Evolutionary conservation across 2,113 vertebrate genomes (phyloP).

Genomic region (Rana temporaria): DNA sequence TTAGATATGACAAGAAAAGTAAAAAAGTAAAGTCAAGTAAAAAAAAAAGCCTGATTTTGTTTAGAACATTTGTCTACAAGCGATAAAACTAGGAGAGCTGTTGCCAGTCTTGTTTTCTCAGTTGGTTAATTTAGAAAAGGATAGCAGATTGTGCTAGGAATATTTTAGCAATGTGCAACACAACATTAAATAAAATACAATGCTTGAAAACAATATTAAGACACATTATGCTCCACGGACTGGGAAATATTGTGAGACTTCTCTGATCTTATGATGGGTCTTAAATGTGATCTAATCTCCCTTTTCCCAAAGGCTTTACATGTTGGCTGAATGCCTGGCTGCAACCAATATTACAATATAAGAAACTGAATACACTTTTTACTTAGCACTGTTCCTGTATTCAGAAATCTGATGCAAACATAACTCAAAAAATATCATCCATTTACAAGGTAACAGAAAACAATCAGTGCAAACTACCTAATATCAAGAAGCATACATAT

Average conservation of each 20-base stretch:
- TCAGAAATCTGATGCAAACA: too few species aligned
- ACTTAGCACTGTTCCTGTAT: too few species aligned
- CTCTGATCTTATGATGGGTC: conserved; percentile 26
- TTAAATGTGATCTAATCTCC: conserved; percentile 23
- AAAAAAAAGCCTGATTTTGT: background rate
- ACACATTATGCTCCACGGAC: conserved; percentile 4
- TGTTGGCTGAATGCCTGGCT: background rate
- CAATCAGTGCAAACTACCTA: too few species aligned
- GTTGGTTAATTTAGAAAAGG: conserved; percentile 20
- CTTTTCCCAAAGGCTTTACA: conserved; percentile 1
- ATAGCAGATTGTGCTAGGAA: conserved; percentile 4
- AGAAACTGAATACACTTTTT: background rate
- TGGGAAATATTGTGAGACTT: conserved; percentile 27
- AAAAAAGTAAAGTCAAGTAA: too few species aligned
- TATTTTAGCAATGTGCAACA: conserved; percentile 7
- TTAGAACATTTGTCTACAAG: conserved; percentile 3
- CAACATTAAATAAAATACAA: conserved; percentile 22
- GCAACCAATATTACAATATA: background rate
- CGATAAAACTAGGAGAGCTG: background rate
- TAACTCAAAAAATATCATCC: too few species aligned
- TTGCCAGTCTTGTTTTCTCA: background rate
- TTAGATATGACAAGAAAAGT: too few species aligned
- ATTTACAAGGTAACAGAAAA: too few species aligned
- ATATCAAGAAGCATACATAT: too few species aligned
- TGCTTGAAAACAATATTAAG: conserved; percentile 11